Evolutionary conservation across 2,888 invertebrate species (phyloP), one percentile per base, ranked within the genome.

Genomic region (Rhabditophanes sp.): DNA sequence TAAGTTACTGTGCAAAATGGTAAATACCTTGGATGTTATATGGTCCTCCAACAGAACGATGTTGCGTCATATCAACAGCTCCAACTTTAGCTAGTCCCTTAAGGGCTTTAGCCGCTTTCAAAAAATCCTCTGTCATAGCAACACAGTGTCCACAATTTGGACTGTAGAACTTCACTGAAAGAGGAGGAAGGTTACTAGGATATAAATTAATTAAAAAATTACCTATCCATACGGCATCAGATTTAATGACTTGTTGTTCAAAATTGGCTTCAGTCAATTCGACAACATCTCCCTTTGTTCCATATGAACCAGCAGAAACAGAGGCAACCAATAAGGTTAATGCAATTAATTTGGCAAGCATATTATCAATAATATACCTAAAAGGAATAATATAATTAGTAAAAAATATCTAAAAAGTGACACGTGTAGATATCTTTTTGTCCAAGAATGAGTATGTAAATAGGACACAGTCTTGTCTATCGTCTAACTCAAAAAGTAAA

Each of bases 11-110:
- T n/a, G n/a, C n/a, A n/a, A n/a, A n/a, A n/a, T n/a, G n/a, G n/a
- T n/a, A n/a, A n/a, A n/a, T n/a, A n/a, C n/a, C 46, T 23, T 46
- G 51, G 14, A 46, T 42, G 19, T 77, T 78, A 69, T 76, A 93
- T 55, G 78, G 76, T 1, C 76, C 74, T 20, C 78, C 79, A 1
- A 90, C 68, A 4, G 78, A 75, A 58, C 80, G 78, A 62, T 90
- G 79, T 30, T 81, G 76, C 65, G 90, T 87, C 25, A 82, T 82
- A 71, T 96, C 79, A 0, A 96, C 77, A 4, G 83, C 83, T 30
- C 87, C 96, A 4, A 96, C 80, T 74, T 85, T 88, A 0, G 80
- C 78, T 9, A 88, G 73, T 39, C 93, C 90, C 75, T 85, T 88
- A 0, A 96, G 69, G 0, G 85, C 88, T 47, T 74, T 76, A 2